Conservation (phyloP, 2,888 invertebrate genomes). For the Podabrus alpinus region DNA sequence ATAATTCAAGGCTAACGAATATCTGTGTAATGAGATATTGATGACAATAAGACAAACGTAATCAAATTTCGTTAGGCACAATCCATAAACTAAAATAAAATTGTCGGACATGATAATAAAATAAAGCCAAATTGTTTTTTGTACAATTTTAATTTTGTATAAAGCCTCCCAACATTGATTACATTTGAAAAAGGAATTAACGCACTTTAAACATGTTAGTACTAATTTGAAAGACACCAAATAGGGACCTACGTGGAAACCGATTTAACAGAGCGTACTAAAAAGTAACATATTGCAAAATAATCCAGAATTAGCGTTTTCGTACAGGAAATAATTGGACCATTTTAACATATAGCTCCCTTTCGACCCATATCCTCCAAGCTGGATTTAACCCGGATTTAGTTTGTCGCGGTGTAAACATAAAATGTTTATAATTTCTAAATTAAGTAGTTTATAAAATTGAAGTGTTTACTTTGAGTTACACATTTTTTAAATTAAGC, state of each 20-base stretch:
- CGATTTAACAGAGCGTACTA: slow-evolving; percentile 31
- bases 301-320: slow-evolving; percentile 41
- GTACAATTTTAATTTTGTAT: background rate
- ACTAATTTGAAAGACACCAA: slow-evolving; percentile 9
- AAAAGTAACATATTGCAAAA: slow-evolving; percentile 40
- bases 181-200: background rate
- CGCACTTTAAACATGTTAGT: background rate
- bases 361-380: slow-evolving; percentile 38
- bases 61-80: background rate
- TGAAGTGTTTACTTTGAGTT: slow-evolving; percentile 7
- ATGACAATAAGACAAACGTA: background rate
- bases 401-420: slow-evolving; percentile 28
- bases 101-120: background rate
- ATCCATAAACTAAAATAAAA: background rate
- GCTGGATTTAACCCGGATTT: slow-evolving; percentile 35
- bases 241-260: slow-evolving; percentile 23
- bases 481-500: background rate
- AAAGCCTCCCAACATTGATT: background rate
- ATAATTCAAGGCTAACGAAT: background rate
- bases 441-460: slow-evolving; percentile 23
- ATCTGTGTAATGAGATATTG: background rate
- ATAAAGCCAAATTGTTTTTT: background rate
- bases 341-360: slow-evolving; percentile 43
- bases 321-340: slow-evolving; percentile 41
- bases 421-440: slow-evolving; percentile 26